A percentile compares a stretch with the other conserved stretches of the same genome.
Evolutionary conservation across 2,797 vertebrate species (phyloP).

Genomic region (Leptoclinus maculatus): DNA sequence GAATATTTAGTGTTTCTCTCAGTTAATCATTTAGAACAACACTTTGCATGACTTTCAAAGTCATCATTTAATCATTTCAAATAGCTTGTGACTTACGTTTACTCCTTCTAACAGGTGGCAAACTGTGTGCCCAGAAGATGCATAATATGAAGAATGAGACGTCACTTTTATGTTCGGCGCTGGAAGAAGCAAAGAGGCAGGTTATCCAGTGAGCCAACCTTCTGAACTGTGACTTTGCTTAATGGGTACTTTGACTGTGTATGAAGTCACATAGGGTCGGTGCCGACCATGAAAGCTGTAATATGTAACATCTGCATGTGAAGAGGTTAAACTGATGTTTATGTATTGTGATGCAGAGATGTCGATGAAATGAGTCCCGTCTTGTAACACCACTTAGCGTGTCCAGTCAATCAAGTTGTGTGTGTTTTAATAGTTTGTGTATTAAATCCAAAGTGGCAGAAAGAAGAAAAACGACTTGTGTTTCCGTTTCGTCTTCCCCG

Average conservation of each 20-base stretch:
- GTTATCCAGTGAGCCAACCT: neutral
- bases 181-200: neutral
- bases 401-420: no score
- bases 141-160: conserved; percentile 5
- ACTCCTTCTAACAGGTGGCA: neutral
- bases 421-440: no score
- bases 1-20: neutral
- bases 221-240: neutral
- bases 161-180: neutral
- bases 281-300: no score
- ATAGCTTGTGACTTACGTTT: neutral
- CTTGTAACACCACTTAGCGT: no score
- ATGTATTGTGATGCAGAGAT: no score
- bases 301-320: neutral
- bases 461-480: no score
- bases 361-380: no score
- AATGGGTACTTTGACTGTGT: neutral
- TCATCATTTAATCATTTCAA: neutral
- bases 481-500: no score
- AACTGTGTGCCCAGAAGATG: neutral
- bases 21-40: neutral
- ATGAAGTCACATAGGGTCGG: no score
- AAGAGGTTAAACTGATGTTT: neutral
- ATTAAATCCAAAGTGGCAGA: no score
- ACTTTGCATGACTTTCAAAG: neutral